These are phyloP conservation scores for Thaumatotibia leucotreta DNA, from an alignment of 1,140 invertebrate species.

Conservation along the genomic window DNA sequence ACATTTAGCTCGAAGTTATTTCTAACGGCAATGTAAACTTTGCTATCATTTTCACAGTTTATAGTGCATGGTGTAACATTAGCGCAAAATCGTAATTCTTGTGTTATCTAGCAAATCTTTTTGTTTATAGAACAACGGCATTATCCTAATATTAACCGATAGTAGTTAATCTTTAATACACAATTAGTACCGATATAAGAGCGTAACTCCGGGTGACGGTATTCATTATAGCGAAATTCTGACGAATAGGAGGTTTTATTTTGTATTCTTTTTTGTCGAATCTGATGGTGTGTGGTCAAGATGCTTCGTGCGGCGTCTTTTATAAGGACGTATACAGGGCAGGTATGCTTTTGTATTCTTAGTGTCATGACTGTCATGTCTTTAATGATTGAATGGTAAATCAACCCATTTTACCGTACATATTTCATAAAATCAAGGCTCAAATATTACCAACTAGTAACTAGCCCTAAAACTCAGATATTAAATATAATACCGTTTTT, in stretches of 20 bases:
- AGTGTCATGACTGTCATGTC: too few relatives aligned
- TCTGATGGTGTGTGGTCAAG: slow-evolving; percentile 18
- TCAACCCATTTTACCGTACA: too few relatives aligned
- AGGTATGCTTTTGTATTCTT: slow-evolving; percentile 34
- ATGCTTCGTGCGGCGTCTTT: slow-evolving; percentile 64
- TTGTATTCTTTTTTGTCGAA: background rate
- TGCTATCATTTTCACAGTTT: slow-evolving; percentile 43
- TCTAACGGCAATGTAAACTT: slow-evolving; percentile 29
- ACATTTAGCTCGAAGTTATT: background rate
- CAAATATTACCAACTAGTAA: too few relatives aligned
- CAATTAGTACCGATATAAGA: slow-evolving; percentile 43
- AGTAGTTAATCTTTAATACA: slow-evolving; percentile 33
- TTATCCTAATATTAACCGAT: slow-evolving; percentile 40
- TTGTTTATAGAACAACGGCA: slow-evolving; percentile 41
- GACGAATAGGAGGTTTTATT: background rate
- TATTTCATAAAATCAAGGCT: too few relatives aligned
- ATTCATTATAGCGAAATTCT: background rate
- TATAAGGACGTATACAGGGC: slow-evolving; percentile 46
- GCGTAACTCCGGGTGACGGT: background rate
- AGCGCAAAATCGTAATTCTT: slow-evolving; percentile 30
- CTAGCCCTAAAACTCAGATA: too few relatives aligned
- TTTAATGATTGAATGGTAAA: too few relatives aligned
- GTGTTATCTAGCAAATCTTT: slow-evolving; percentile 46
- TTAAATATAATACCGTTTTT: too few relatives aligned
- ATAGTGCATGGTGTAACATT: slow-evolving; percentile 45